Conservation (phyloP, 2,888 invertebrate genomes). For the Cylindroiulus punctatus region DNA sequence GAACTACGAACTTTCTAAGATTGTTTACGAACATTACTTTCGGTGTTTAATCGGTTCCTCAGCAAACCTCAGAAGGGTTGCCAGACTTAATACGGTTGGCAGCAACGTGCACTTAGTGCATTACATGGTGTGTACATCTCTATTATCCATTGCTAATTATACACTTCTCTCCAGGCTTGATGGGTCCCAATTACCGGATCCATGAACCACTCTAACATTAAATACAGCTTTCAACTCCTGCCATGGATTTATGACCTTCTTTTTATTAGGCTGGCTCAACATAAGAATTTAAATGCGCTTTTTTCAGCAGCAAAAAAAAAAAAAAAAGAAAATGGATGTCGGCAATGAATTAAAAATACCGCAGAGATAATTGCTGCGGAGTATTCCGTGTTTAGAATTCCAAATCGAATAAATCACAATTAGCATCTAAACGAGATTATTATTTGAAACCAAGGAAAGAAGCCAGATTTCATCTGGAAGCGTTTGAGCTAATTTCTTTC, state of each 20-base stretch:
- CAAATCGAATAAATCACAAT: slow-evolving; percentile 45
- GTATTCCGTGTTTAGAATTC: slow-evolving; percentile 42
- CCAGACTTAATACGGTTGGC: neutral
- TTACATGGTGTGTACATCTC: slow-evolving; percentile 43
- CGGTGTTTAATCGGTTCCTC: neutral
- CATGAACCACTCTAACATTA: slow-evolving; percentile 43
- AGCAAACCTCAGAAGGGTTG: neutral
- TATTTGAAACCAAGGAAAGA: neutral
- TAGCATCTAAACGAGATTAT: slow-evolving; percentile 37
- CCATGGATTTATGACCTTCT: slow-evolving; percentile 26
- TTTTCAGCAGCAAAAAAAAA: neutral
- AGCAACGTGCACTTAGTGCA: slow-evolving; percentile 36
- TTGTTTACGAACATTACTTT: neutral
- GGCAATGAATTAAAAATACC: slow-evolving; percentile 38
- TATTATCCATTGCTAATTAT: slow-evolving; percentile 38
- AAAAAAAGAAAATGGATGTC: slow-evolving; percentile 7
- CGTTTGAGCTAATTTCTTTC: neutral
- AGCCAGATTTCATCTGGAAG: neutral
- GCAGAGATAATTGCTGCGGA: slow-evolving; percentile 34
- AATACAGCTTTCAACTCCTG: neutral
- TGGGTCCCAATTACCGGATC: slow-evolving; percentile 38
- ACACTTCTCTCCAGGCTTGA: slow-evolving; percentile 35
- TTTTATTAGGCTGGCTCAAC: slow-evolving; percentile 4
- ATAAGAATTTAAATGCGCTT: slow-evolving; percentile 15
- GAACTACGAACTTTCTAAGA: neutral